Base-by-base conservation (phyloP, 23 tunicate species). In the Corella eumyota region DNA sequence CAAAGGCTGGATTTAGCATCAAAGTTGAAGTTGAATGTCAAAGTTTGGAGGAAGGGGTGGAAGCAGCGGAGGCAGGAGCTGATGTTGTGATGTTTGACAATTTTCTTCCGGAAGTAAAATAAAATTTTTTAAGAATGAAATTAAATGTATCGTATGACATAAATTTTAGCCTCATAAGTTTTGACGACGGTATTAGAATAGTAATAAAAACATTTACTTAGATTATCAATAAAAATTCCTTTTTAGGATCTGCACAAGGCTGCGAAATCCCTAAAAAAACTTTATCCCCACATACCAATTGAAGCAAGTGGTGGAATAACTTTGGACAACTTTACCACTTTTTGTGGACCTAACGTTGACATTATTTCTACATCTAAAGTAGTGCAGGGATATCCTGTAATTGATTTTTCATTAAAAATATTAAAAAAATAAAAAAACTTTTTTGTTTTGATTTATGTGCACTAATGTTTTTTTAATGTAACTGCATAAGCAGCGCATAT, bases 21-120 rank as follows among this genome's bases (percentile, higher is more conserved):
- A 81, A 81, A 55, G 69, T 81, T 0, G 92, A 81, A 44, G 92
- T 81, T 2, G 92, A 81, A 81, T 81, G 92, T 60, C 69, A 52
- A 54, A 38, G 61, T 7, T 44, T 73, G 3, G 64, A 36, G 2
- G 92, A 81, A 66, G 92, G 70, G 9, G 15, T 67, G 7, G 92
- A 81, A 61, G 92, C 92, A 1, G 92, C 75, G 9, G 47, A 20
- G 6, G 62, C 80, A 36, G 92, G 92, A 33, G 92, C 92, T 29
- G 78, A 81, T 60, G 61, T 81, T 61, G 73, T 81, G 6, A 81
- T 81, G 92, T 73, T 81, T 60, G 92, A 81, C 50, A 81, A 81
- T 44, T 73, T 73, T 44, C 23, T 58, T 32, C 53, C 64, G 9
- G 66, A 81, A 70, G 92, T 81, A 64, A 38, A 2, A n/a, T n/a